Evolutionary conservation across 1,140 invertebrate genomes (phyloP), one percentile per base, ranked within the genome.

Genomic region (Pseudomyrmex sp.): DNA sequence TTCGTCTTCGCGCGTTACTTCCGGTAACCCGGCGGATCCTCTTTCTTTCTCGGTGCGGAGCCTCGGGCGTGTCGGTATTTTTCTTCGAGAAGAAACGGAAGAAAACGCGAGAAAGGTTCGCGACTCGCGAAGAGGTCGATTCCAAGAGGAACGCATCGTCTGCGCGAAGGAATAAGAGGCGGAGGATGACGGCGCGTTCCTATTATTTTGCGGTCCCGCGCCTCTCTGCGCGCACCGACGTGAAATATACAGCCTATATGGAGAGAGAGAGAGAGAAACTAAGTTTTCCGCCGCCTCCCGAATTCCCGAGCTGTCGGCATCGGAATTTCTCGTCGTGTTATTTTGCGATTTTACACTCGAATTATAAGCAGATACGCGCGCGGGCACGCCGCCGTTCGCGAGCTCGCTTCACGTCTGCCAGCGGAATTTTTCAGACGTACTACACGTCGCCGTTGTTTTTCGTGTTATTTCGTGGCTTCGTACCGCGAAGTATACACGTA

Each of bases 271-370:
- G 35, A 35, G 35, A 35, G 35, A 70, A 80, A 80, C 66, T 80
- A 59, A 61, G 76, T 80, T 72, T 80, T 18, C 66, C 54, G 10
- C 48, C 20, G 48, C 35, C n/a, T 48, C 13, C 35, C 20, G 35
- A 72, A 80, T 79, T 79, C 44, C 20, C 65, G 35, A 61, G 75
- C 26, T 69, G 75, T 69, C 54, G 44, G 76, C 76, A 72, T 80
- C 18, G 76, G 66, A 80, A 80, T 80, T 80, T 72, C 65, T 61
- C 65, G 44, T 80, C 46, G 76, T 46, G 76, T 72, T 80, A 80
- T 80, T 80, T 80, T 72, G 54, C 76, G 76, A 80, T 80, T 80
- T 80, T 80, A 80, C 66, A 72, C 76, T 80, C 76, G 76, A 72
- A 80, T 80, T 80, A 80, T 80, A 80, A 80, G 66, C 76, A 80